Percentiles rank a stretch among this genome's conserved stretches.
phyloP scores from a whole-genome alignment of 2,113 vertebrate genomes.

The Atherinomorus stipes region DNA sequence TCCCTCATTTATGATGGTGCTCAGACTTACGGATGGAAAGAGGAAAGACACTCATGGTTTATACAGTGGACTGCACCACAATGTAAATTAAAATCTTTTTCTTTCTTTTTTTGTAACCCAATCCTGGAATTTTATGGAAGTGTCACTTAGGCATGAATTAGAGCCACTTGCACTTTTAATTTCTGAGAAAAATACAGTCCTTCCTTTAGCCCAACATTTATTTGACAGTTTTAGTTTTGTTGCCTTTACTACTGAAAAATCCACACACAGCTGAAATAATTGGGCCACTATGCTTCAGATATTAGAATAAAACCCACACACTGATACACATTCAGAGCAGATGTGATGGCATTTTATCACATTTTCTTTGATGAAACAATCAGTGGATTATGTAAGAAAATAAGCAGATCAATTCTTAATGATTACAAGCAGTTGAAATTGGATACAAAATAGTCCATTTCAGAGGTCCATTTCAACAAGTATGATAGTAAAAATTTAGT shows the following conservation, averaged over 20 bases:
- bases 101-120: neutral
- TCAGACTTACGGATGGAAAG: neutral
- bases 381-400: too few species aligned
- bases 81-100: neutral
- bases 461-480: neutral
- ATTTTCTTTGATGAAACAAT: too few species aligned
- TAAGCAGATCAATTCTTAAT: too few species aligned
- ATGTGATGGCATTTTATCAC: too few species aligned
- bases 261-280: neutral
- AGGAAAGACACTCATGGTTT: neutral
- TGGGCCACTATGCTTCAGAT: neutral
- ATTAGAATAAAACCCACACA: too few species aligned
- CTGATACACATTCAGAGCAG: too few species aligned
- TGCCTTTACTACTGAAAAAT: too few species aligned
- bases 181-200: neutral
- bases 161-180: neutral
- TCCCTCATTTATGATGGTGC: constrained; percentile 4
- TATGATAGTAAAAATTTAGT: neutral
- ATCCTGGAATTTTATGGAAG: too few species aligned
- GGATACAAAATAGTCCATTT: neutral
- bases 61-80: neutral
- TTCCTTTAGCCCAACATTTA: too few species aligned
- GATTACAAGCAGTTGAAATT: too few species aligned
- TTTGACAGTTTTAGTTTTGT: too few species aligned
- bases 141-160: too few species aligned